Base-by-base conservation (phyloP, 2,113 vertebrate species). In the Ursus arctos region DNA sequence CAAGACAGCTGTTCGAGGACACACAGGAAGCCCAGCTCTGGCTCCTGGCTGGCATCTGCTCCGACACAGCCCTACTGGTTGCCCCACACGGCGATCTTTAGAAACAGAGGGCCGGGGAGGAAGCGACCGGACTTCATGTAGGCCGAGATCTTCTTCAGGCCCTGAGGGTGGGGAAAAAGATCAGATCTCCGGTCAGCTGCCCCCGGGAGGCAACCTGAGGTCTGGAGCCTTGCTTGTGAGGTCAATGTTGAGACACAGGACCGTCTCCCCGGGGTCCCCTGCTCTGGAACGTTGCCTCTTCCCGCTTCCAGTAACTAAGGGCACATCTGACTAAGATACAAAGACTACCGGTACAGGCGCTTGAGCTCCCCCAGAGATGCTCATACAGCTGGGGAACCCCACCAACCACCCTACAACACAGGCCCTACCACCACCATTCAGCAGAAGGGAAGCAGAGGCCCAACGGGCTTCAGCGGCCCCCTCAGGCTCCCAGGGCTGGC, bases 101-200 rank as follows among this genome's bases (percentile, higher is more conserved):
- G 95, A 77, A 98, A 98, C 82, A 99, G 22, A 22, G 98, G 98
- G 36, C 80, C 95, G 43, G 98, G 98, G 40, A 98, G 94, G 95
- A 98, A 98, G 5, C 85, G 87, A 72, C 94, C 97, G 65, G 99
- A 99, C 97, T 99, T 99, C 99, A 99, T 99, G 99, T 99, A 99
- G 87, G 99, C 99, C 31, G 98, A 98, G 69, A 99, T 99, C 98
- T 99, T 99, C 92, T 99, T 99, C 96, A 99, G 98, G 67, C 98
- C 99, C 99, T 99, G 91, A 2, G 10, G 67, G 31, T 12, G 59
- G 57, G 43, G 18, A 94, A 69, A 14, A 36, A 63, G 19, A 22
- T 61, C 59, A 26, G 24, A 61, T 61, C 59, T 61, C 59, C 9
- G 22, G 59, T 61, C 22, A 11, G 22, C 22, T 61, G 4, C 22